Evolutionary conservation across 1,140 invertebrate species (phyloP).

Genomic region (Drosophila paulistorum): DNA sequence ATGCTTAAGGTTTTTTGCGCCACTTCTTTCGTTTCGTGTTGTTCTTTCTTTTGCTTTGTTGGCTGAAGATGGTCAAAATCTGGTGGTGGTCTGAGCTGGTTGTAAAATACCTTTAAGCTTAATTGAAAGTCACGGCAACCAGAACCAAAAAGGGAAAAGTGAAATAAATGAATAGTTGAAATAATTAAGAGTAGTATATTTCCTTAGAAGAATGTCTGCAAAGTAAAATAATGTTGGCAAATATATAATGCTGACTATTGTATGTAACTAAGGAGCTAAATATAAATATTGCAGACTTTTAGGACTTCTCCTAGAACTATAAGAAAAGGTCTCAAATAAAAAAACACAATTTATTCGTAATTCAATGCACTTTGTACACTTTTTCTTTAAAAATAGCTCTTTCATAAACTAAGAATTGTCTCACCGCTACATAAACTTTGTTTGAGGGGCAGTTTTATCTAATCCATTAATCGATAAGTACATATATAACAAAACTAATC

Average conservation of each 20-base stretch:
- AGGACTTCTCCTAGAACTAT: no score
- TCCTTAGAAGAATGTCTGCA: neutral
- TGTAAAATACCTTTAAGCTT: conserved; percentile 1
- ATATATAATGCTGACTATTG: neutral
- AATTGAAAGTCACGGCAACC: conserved; percentile 1
- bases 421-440: no score
- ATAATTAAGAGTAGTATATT: neutral
- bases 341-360: no score
- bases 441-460: no score
- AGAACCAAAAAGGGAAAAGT: neutral
- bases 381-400: no score
- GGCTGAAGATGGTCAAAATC: neutral
- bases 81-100: neutral
- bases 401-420: no score
- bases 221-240: neutral
- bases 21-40: neutral
- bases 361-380: no score
- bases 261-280: no score
- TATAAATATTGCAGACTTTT: no score
- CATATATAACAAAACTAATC: no score
- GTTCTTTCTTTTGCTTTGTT: neutral
- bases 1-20: neutral
- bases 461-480: no score
- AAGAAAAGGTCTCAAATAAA: no score
- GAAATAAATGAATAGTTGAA: neutral